Percentiles rank a stretch among this genome's conserved stretches.
Evolutionary conservation across 2,888 invertebrate genomes (phyloP).

Genomic region (Drosophila conformis): DNA sequence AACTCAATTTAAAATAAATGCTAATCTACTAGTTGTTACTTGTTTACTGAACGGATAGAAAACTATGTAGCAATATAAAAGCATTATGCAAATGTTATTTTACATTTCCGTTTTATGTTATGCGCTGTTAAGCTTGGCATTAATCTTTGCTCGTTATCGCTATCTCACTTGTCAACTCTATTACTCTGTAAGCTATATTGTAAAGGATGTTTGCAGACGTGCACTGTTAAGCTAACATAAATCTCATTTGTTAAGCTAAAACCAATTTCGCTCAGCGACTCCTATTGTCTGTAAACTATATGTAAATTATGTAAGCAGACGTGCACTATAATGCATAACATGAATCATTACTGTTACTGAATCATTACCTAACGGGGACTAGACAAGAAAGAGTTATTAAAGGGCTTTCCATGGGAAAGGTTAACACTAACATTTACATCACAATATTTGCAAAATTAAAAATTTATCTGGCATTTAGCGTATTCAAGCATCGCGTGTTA

Average conservation of each 20-base stretch:
- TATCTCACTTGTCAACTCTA: neutral
- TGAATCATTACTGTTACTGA: too few species aligned
- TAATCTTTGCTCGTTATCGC: neutral
- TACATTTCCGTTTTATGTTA: constrained; percentile 1
- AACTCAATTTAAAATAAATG: neutral
- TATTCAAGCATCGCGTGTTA: constrained; percentile 22
- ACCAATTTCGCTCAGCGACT: neutral
- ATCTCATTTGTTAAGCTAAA: neutral
- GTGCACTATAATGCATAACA: neutral
- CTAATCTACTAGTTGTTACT: neutral
- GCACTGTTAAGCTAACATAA: neutral
- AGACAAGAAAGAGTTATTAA: neutral
- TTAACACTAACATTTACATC: neutral
- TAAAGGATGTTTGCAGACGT: neutral
- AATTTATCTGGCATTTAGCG: constrained; percentile 3
- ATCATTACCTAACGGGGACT: neutral
- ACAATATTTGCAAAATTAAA: neutral
- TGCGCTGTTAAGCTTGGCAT: neutral
- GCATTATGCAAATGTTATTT: neutral
- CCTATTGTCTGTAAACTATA: neutral
- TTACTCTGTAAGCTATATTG: neutral
- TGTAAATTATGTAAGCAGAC: neutral
- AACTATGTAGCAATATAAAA: neutral
- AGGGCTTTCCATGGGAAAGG: neutral
- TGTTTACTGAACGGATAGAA: neutral